A percentile compares a stretch with the other conserved stretches of the same genome.
Evolutionary conservation across 2,797 vertebrate genomes (phyloP).

Genomic region (Chaetodon trifasciatus): DNA sequence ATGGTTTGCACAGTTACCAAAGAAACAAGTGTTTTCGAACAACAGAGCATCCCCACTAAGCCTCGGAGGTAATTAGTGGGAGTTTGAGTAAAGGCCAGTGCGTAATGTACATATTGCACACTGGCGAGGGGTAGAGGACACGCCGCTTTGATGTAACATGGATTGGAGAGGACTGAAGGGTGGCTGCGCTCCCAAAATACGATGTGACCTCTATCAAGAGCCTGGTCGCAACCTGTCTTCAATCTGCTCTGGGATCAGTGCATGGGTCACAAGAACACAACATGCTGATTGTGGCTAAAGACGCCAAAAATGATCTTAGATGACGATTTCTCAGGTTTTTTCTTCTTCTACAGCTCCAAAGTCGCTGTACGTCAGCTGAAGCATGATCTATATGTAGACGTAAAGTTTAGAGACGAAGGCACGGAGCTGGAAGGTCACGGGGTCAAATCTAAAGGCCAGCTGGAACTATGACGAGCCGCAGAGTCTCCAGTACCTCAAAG

Average conservation of each 20-base stretch:
- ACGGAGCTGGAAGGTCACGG: constrained; percentile 15
- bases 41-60: constrained; percentile 58
- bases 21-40: constrained; percentile 74
- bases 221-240: constrained; percentile 41
- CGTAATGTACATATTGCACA: constrained; percentile 43
- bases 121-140: constrained; percentile 49
- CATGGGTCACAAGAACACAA: constrained; percentile 32
- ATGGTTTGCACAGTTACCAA: constrained; percentile 63
- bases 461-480: constrained; percentile 5
- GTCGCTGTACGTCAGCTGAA: background rate
- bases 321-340: constrained; percentile 26
- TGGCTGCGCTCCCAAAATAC: constrained; percentile 67
- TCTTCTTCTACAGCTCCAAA: background rate
- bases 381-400: background rate
- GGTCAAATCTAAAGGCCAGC: constrained; percentile 13
- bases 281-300: constrained; percentile 48
- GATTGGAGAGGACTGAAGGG: constrained; percentile 55
- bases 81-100: constrained; percentile 68
- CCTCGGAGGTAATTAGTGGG: constrained; percentile 68
- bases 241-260: constrained; percentile 57
- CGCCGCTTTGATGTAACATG: constrained; percentile 67
- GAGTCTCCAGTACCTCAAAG: background rate
- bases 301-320: constrained; percentile 42
- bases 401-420: constrained; percentile 5
- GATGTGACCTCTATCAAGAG: constrained; percentile 64